These are phyloP conservation scores for Tachysurus vachellii DNA, from an alignment of 2,113 vertebrate species.

Conservation along the genomic window DNA sequence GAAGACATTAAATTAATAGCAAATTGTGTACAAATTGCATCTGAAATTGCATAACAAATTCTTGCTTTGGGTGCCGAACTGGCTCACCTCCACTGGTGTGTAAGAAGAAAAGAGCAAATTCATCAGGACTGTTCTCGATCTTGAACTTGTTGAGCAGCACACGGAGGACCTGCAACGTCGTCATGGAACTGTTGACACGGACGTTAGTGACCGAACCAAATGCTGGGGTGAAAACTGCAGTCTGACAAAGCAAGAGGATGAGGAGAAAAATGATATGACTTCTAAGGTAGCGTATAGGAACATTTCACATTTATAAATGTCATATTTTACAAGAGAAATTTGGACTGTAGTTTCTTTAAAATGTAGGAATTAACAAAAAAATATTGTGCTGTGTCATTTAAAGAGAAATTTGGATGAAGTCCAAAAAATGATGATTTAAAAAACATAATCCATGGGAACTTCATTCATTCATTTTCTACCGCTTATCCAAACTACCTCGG, in stretches of 20 bases:
- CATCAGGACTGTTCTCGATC: slow-evolving; percentile 91
- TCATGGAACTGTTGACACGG: slow-evolving; percentile 96
- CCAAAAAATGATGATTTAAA: background rate
- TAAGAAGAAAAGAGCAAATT: slow-evolving; percentile 89
- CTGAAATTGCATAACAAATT: background rate
- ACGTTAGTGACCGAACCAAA: slow-evolving; percentile 93
- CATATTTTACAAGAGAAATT: background rate
- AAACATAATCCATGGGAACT: background rate
- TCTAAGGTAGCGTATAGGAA: background rate
- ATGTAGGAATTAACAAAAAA: background rate
- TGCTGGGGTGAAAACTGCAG: slow-evolving; percentile 88
- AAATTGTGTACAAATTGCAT: too few species aligned
- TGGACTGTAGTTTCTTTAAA: background rate
- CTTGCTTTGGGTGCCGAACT: background rate
- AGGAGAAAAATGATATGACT: background rate
- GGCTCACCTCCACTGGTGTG: slow-evolving; percentile 87
- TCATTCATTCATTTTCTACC: too few species aligned
- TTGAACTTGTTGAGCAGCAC: slow-evolving; percentile 97
- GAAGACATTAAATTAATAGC: background rate
- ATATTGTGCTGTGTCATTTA: background rate
- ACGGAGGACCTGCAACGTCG: slow-evolving; percentile 86
- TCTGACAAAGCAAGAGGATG: slow-evolving; percentile 67
- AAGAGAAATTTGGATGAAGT: background rate
- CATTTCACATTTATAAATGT: background rate
- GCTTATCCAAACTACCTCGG: too few species aligned